phyloP scores from a whole-genome alignment of 2,113 vertebrate species.

The Dipodomys ordii region DNA sequence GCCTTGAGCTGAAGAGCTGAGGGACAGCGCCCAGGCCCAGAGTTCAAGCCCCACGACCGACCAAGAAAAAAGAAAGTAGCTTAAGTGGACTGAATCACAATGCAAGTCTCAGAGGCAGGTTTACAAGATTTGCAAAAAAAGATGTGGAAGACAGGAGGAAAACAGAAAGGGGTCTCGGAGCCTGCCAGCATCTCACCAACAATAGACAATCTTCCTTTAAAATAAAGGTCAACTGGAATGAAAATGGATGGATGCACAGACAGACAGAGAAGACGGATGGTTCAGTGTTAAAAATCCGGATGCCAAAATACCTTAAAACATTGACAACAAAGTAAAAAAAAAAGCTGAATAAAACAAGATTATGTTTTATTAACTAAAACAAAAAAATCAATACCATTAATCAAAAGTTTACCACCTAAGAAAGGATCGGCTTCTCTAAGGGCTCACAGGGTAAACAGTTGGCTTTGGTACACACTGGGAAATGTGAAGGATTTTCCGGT shows the following conservation, averaged over 20 bases:
- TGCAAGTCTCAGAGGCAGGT: background rate
- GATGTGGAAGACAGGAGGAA: background rate
- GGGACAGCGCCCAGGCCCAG: too few species aligned
- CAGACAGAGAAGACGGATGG: too few species aligned
- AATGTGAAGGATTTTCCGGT: background rate
- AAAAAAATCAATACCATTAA: constrained; percentile 41
- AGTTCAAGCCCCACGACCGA: too few species aligned
- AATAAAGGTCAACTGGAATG: constrained; percentile 84
- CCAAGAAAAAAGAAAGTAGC: too few species aligned
- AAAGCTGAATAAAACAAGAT: background rate
- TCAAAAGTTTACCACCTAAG: constrained; percentile 26
- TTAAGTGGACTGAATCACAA: too few species aligned
- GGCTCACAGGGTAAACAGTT: background rate
- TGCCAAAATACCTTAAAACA: constrained; percentile 32
- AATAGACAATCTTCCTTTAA: constrained; percentile 66
- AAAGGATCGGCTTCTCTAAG: constrained; percentile 27
- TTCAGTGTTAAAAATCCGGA: constrained; percentile 39
- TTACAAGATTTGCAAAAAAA: background rate
- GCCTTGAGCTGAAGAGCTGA: too few species aligned
- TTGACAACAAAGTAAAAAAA: constrained; percentile 1
- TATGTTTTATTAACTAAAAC: constrained; percentile 23
- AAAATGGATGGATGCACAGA: background rate
- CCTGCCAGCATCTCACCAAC: constrained; percentile 65
- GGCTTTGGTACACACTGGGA: constrained; percentile 20
- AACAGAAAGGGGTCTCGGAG: constrained; percentile 76